Percentiles rank a stretch among this genome's conserved stretches.
Conservation (phyloP, 2,888 invertebrate genomes). For the Altica lythri region DNA sequence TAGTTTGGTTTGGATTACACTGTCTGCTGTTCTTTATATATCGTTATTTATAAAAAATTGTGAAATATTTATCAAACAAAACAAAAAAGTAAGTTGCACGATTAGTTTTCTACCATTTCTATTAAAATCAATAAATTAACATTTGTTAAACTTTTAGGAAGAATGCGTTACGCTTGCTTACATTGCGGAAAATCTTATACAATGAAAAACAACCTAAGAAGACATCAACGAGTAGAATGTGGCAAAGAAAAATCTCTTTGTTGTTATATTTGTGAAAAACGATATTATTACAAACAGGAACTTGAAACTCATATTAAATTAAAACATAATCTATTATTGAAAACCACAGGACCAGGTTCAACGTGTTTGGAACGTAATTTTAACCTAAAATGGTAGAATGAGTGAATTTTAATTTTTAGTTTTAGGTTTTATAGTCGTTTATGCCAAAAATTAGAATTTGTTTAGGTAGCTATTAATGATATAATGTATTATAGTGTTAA, state of each 20-base stretch:
- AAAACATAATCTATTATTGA: slow-evolving; percentile 11
- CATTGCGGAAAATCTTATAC: slow-evolving; percentile 39
- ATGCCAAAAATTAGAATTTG: too few species aligned
- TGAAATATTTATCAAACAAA: too few species aligned
- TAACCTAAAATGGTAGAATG: too few species aligned
- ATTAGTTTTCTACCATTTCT: neutral
- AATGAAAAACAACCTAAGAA: slow-evolving; percentile 36
- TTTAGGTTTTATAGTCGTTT: too few species aligned
- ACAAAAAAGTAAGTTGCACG: slow-evolving; percentile 15
- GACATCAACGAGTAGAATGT: slow-evolving; percentile 45
- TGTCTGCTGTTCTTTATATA: too few species aligned
- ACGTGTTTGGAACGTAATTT: too few species aligned
- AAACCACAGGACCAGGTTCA: slow-evolving; percentile 20
- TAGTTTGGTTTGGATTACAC: too few species aligned
- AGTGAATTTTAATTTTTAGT: too few species aligned
- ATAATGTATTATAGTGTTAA: too few species aligned
- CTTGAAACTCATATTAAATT: slow-evolving; percentile 35
- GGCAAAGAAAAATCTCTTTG: slow-evolving; percentile 44
- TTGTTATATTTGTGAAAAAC: slow-evolving; percentile 39
- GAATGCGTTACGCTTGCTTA: slow-evolving; percentile 12
- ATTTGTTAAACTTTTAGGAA: neutral
- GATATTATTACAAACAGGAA: slow-evolving; percentile 47
- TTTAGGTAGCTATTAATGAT: too few species aligned
- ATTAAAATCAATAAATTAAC: neutral
- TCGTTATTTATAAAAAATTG: too few species aligned